A percentile compares a stretch with the other conserved stretches of the same genome.
Evolutionary conservation across 2,113 vertebrate genomes (phyloP).

Genomic region (Xiphias gladius): DNA sequence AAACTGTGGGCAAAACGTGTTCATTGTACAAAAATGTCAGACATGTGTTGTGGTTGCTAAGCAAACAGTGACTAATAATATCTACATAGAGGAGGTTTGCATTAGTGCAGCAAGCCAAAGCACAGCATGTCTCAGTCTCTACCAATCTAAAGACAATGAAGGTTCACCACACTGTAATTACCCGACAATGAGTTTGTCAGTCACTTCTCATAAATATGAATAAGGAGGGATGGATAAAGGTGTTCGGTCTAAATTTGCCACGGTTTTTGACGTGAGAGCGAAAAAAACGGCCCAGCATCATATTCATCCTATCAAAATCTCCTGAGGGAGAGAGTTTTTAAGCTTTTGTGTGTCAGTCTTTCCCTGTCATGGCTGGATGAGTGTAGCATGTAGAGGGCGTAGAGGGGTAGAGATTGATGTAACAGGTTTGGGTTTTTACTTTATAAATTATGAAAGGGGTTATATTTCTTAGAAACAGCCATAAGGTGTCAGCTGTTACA

Average conservation of each 20-base stretch:
- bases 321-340: conserved; percentile 76
- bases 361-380: conserved; percentile 78
- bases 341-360: conserved; percentile 83
- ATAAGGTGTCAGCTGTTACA: conserved; percentile 64
- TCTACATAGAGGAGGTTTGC: conserved; percentile 82
- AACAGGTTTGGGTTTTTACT: conserved; percentile 70
- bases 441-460: conserved; percentile 52
- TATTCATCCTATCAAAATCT: conserved; percentile 81
- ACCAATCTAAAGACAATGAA: conserved; percentile 86
- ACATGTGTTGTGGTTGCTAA: conserved; percentile 86
- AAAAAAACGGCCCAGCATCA: conserved; percentile 77
- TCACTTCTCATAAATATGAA: conserved; percentile 84
- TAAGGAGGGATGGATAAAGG: conserved; percentile 80
- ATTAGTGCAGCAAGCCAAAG: conserved; percentile 82
- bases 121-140: conserved; percentile 82
- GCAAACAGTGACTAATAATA: conserved; percentile 86
- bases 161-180: conserved; percentile 85
- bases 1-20: conserved; percentile 70
- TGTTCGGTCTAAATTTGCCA: conserved; percentile 82
- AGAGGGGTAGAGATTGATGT: conserved; percentile 76
- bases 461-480: conserved; percentile 40
- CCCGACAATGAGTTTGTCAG: conserved; percentile 83
- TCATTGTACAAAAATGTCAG: conserved; percentile 78
- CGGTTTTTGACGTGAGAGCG: conserved; percentile 77
- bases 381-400: conserved; percentile 74